A percentile compares a stretch with the other conserved stretches of the same genome.
phyloP scores from a whole-genome alignment of 2,888 invertebrate genomes.

The Fissipunctia ypsillon region DNA sequence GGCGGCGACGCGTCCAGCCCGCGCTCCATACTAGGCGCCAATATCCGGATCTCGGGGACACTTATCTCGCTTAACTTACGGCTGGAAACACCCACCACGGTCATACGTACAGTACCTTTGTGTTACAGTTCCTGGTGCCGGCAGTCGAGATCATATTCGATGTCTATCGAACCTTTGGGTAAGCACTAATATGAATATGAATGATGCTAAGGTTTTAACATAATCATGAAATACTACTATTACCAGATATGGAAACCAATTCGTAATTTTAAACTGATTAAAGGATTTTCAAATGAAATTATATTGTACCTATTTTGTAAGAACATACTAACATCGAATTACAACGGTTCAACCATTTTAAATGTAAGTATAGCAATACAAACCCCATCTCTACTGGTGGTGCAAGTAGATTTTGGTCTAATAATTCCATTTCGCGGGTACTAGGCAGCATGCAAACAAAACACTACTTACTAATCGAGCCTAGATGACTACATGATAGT shows the following conservation, averaged over 20 bases:
- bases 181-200: conserved; percentile 28
- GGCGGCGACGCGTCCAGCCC: conserved; percentile 91
- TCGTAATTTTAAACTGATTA: not conserved
- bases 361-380: conserved; percentile 71
- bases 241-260: not conserved
- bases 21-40: conserved; percentile 95
- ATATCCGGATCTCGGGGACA: conserved; percentile 95
- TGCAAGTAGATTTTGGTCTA: conserved; percentile 83
- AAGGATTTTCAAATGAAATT: not conserved
- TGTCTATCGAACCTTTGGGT: conserved; percentile 5
- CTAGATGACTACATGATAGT: conserved; percentile 38
- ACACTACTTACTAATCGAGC: conserved; percentile 82
- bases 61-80: conserved; percentile 94
- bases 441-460: conserved; percentile 89
- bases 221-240: conserved; percentile 6
- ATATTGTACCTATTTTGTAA: not conserved
- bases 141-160: not conserved
- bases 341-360: conserved; percentile 11
- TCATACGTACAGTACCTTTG: conserved; percentile 41
- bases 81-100: conserved; percentile 84
- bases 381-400: conserved; percentile 87
- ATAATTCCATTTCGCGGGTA: conserved; percentile 80
- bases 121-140: conserved; percentile 3
- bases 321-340: conserved; percentile 27
- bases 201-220: conserved; percentile 18